phyloP scores from a whole-genome alignment of 2,888 invertebrate genomes.

The Anodontia alba region DNA sequence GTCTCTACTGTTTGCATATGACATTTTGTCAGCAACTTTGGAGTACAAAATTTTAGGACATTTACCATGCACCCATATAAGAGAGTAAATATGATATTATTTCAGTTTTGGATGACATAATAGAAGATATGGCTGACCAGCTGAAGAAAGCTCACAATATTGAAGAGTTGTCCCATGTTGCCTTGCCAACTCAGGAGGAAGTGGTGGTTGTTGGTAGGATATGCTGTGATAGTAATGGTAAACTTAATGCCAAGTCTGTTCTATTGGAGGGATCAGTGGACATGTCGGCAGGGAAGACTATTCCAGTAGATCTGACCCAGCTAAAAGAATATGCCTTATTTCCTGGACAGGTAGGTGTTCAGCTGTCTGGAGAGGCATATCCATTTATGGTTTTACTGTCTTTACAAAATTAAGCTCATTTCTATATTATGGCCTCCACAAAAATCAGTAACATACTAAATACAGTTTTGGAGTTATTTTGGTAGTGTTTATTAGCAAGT shows the following conservation, averaged over 20 bases:
- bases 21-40: too few relatives aligned
- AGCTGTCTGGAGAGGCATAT: too few relatives aligned
- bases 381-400: too few relatives aligned
- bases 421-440: too few relatives aligned
- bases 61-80: too few relatives aligned
- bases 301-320: slow-evolving; percentile 86
- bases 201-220: slow-evolving; percentile 90
- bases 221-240: slow-evolving; percentile 90
- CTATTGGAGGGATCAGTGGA: slow-evolving; percentile 88
- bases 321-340: slow-evolving; percentile 89
- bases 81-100: too few relatives aligned
- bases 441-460: too few relatives aligned
- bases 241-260: slow-evolving; percentile 90
- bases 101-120: slow-evolving; percentile 84
- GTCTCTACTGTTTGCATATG: too few relatives aligned
- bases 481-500: too few relatives aligned
- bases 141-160: slow-evolving; percentile 82
- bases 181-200: slow-evolving; percentile 84
- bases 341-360: slow-evolving; percentile 90
- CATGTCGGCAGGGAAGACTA: slow-evolving; percentile 81
- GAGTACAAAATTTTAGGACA: too few relatives aligned
- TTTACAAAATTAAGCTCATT: too few relatives aligned
- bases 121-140: slow-evolving; percentile 84
- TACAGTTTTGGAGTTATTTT: too few relatives aligned
- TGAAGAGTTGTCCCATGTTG: slow-evolving; percentile 82